phyloP scores from a whole-genome alignment of 2,113 vertebrate species.

The Heteronetta atricapilla region DNA sequence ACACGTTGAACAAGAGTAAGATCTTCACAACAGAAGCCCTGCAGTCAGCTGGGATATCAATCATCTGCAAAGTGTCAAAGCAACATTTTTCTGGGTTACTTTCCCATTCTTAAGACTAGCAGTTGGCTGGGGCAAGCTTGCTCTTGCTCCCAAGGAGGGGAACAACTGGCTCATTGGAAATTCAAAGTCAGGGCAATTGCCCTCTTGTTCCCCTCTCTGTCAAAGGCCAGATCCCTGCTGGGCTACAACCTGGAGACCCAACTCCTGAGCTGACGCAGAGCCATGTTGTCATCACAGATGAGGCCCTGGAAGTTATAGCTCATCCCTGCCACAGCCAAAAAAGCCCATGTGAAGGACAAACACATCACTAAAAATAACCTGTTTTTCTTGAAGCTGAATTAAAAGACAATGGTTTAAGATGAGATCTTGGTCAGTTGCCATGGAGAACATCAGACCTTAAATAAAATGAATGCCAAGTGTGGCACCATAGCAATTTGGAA shows the following conservation, averaged over 20 bases:
- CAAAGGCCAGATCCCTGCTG: not conserved
- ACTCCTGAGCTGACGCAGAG: not conserved
- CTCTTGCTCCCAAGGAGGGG: not conserved
- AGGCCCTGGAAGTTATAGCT: not conserved
- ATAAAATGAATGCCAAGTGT: not conserved
- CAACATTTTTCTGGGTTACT: not conserved
- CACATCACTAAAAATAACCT: not conserved
- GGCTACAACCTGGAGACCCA: not conserved
- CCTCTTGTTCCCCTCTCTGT: not conserved
- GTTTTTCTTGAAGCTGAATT: not conserved
- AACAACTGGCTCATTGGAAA: not conserved
- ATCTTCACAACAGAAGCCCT: not conserved
- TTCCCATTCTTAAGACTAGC: not conserved
- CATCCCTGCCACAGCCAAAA: not conserved
- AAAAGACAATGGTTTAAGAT: not conserved
- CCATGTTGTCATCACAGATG: not conserved
- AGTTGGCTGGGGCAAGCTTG: not conserved
- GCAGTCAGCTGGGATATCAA: not conserved
- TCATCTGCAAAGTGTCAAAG: not conserved
- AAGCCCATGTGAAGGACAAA: not conserved
- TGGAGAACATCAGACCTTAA: constrained; percentile 30
- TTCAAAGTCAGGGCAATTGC: not conserved
- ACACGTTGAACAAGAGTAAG: not conserved
- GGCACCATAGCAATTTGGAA: not conserved
- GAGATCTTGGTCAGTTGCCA: constrained; percentile 36